Evolutionary conservation across 1,140 invertebrate species (phyloP), one percentile per base, ranked within the genome.

Genomic region (Phenacoccus solenopsis): DNA sequence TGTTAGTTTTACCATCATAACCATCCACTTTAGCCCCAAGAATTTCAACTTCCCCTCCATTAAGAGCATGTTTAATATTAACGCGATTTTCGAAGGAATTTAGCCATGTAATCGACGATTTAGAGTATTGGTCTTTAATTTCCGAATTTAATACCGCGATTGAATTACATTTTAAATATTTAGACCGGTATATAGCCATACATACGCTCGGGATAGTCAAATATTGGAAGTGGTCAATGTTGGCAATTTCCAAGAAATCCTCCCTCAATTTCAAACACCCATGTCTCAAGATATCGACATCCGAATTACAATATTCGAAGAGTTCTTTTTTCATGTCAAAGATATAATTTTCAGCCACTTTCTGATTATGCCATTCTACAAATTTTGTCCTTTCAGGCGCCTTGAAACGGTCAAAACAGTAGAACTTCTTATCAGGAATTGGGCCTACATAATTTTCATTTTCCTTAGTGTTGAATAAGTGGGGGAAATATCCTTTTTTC

Each of bases 401-500:
- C 28, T 57, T 69, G 38, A 72, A 69, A 5, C 35, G 16, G 27
- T 72, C 57, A 32, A 24, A 68, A 35, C 56, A 59, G 28, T 72
- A 72, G 30, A 61, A 69, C 27, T 72, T 28, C 64, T 69, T 69
- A 21, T 28, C 30, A 1, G 71, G 71, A 20, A 72, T 72, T 9
- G 56, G 68, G 10, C 71, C 71, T 2, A 69, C 57, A 24, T 69
- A 72, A 69, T 69, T 72, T 59, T 69, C 32, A 69, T 72, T 72
- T 28, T 38, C 71, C 24, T 57, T 57, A 1, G 71, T 69, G 68
- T 69, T 69, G 38, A 69, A 69, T 13, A 69, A 25, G 27, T 69
- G 68, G 16, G 68, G 71, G 24, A 72, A 72, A 56, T 72, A 72
- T 12, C 71, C 71, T 35, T 72, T 72, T 59, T 72, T 72, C 56